Evolutionary conservation across 23 tunicate species (phyloP), one percentile per base, ranked within the genome.

Genomic region (Oikopleura dioica): DNA sequence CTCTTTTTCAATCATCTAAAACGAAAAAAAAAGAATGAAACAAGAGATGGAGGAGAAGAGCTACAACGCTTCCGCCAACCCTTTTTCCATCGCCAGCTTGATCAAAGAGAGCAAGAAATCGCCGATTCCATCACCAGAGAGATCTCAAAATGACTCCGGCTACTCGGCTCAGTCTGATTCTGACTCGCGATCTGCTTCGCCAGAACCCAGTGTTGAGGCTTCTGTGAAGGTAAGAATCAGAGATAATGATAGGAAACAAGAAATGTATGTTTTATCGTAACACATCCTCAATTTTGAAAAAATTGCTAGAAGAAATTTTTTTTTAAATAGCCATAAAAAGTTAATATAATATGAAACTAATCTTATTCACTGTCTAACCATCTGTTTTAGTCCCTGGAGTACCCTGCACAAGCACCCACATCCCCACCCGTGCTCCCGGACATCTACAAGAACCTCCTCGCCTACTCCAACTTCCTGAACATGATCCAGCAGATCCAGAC

Each of bases 141-240:
- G 72, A 21, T 9, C 55, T 16, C 72, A 63, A 63, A 63, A 63
- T 28, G 72, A 63, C 72, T 21, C 33, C 32, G 72, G 72, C 2
- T 63, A 63, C 26, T 63, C 72, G 4, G 72, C 72, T 63, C 16
- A 12, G 4, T 63, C 72, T 4, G 72, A 63, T 28, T 63, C 72
- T 63, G 72, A n/a, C n/a, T n/a, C n/a, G n/a, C n/a, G n/a, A n/a
- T n/a, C n/a, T n/a, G n/a, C n/a, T n/a, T n/a, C n/a, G n/a, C n/a
- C n/a, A n/a, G n/a, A n/a, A n/a, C n/a, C n/a, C n/a, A n/a, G n/a
- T n/a, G n/a, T n/a, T n/a, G n/a, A n/a, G n/a, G n/a, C n/a, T n/a
- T n/a, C n/a, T n/a, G n/a, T n/a, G n/a, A n/a, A n/a, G n/a, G n/a
- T n/a, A n/a, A n/a, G n/a, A n/a, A n/a, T n/a, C n/a, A n/a, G n/a